Percentiles rank a stretch among this genome's conserved stretches.
These are phyloP conservation scores for Ennomos quercinarius DNA, from an alignment of 2,888 invertebrate species.

Conservation along the genomic window DNA sequence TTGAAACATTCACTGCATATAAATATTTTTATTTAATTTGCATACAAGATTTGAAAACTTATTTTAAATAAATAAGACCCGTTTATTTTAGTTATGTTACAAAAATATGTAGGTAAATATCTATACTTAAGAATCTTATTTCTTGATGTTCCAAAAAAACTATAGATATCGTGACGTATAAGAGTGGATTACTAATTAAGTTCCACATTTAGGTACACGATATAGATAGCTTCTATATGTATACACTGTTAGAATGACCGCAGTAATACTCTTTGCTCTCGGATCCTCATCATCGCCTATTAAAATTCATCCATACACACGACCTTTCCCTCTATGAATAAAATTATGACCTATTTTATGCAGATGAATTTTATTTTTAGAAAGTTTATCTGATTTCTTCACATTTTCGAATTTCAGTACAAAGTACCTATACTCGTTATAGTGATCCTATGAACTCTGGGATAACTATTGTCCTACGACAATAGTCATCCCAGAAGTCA, in stretches of 20 bases:
- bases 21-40: no score
- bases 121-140: background rate
- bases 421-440: no score
- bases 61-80: background rate
- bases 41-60: background rate
- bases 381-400: background rate
- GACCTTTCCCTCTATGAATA: conserved; percentile 68
- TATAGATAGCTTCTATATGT: conserved; percentile 39
- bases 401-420: no score
- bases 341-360: conserved; percentile 50
- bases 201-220: background rate
- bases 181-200: no score
- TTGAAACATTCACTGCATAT: background rate
- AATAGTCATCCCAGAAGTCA: no score
- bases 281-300: conserved; percentile 68
- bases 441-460: no score
- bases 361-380: conserved; percentile 2
- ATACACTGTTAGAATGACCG: conserved; percentile 46
- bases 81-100: conserved; percentile 1
- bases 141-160: no score
- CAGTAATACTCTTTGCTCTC: conserved; percentile 61
- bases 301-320: conserved; percentile 72
- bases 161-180: no score
- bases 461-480: no score
- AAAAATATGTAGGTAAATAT: conserved; percentile 4